These are phyloP conservation scores for Herminia tarsipennalis DNA, from an alignment of 2,888 invertebrate species.

Conservation along the genomic window DNA sequence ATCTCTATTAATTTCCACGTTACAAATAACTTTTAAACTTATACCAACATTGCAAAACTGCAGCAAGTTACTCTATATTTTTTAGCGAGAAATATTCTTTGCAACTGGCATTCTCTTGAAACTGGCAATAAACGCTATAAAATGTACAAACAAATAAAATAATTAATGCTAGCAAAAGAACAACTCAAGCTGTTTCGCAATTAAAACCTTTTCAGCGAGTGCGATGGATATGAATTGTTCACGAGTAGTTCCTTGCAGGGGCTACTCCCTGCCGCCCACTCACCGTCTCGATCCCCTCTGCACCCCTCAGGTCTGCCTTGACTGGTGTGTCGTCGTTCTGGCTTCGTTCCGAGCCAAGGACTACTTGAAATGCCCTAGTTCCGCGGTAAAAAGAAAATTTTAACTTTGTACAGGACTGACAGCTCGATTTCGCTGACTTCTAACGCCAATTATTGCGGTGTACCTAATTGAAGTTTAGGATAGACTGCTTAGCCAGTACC, in stretches of 20 bases:
- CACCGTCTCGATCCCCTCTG: conserved; percentile 5
- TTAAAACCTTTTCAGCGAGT: conserved; percentile 49
- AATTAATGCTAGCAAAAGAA: conserved; percentile 36
- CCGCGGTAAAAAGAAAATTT: conserved; percentile 35
- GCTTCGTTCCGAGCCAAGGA: conserved; percentile 40
- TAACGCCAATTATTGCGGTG: no score
- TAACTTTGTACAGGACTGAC: conserved; percentile 34
- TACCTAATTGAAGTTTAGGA: no score
- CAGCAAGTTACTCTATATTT: no score
- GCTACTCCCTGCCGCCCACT: conserved; percentile 2
- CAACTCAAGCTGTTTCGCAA: conserved; percentile 44
- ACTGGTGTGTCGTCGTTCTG: conserved; percentile 21
- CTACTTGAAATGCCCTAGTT: conserved; percentile 57
- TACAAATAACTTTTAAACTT: not conserved
- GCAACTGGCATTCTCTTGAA: not conserved
- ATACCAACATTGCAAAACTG: not conserved
- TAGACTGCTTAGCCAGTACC: no score
- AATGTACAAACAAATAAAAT: conserved; percentile 16
- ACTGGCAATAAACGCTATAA: conserved; percentile 1
- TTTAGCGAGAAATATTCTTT: not conserved
- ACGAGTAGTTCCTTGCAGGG: conserved; percentile 41
- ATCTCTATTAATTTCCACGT: not conserved
- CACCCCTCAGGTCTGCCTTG: conserved; percentile 4
- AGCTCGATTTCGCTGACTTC: conserved; percentile 31
- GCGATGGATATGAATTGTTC: conserved; percentile 53